Evolutionary conservation across 1,140 invertebrate species (phyloP).

Genomic region (Lepidurus arcticus): DNA sequence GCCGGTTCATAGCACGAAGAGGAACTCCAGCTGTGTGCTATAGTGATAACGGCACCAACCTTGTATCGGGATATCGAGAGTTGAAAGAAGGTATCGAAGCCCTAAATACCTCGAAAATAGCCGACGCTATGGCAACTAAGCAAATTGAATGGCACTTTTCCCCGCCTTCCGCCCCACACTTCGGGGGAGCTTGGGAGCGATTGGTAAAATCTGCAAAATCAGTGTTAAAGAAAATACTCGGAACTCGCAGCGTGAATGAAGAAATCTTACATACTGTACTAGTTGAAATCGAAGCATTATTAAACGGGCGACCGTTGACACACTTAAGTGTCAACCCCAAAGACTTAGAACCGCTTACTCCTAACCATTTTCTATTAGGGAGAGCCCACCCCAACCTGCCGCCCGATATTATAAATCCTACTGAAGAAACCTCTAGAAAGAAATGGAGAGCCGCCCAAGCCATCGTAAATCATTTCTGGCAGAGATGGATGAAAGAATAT

Average conservation of each 20-base stretch:
- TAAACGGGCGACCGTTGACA: slow-evolving; percentile 37
- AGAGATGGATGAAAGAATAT: slow-evolving; percentile 34
- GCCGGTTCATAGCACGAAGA: slow-evolving; percentile 29
- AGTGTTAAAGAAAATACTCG: slow-evolving; percentile 27
- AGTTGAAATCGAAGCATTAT: slow-evolving; percentile 35
- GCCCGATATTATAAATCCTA: background rate
- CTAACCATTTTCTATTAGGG: slow-evolving; percentile 31
- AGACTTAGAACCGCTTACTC: slow-evolving; percentile 24
- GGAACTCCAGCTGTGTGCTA: slow-evolving; percentile 31
- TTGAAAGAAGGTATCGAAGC: background rate
- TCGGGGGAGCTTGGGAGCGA: slow-evolving; percentile 39
- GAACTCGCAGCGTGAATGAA: slow-evolving; percentile 27
- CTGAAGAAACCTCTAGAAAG: slow-evolving; percentile 15
- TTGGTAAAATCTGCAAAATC: slow-evolving; percentile 35
- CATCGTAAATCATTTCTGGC: slow-evolving; percentile 34
- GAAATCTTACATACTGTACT: slow-evolving; percentile 35
- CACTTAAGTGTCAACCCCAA: slow-evolving; percentile 30
- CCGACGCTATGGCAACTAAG: background rate
- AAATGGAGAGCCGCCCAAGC: slow-evolving; percentile 34
- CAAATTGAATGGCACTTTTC: slow-evolving; percentile 39
- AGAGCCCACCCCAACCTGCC: slow-evolving; percentile 20
- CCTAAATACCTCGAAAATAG: background rate
- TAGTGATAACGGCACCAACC: slow-evolving; percentile 34
- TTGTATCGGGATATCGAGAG: slow-evolving; percentile 34
- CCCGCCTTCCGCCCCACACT: slow-evolving; percentile 36